Base-by-base conservation (phyloP, 1,140 invertebrate genomes). In the Ladona fulva region DNA sequence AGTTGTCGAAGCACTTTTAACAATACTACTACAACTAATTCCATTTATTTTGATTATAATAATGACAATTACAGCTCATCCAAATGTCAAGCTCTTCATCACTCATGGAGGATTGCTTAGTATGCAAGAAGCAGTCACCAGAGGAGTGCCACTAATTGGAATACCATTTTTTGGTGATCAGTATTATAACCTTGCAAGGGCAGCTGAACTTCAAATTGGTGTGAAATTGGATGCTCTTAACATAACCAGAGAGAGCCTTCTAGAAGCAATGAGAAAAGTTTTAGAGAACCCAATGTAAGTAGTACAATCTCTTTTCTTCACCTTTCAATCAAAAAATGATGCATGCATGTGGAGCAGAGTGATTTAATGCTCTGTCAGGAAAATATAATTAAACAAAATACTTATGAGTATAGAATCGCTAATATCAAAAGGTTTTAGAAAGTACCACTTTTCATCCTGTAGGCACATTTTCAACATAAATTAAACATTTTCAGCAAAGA, bases 51-150 rank as follows among this genome's bases (percentile, higher is more conserved):
- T n/a, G n/a, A n/a, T n/a, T n/a, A n/a, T n/a, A n/a, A n/a, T n/a
- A n/a, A n/a, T n/a, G n/a, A n/a, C n/a, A n/a, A n/a, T n/a, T n/a
- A n/a, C 29, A 80, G 80, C 29, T n/a, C 85, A 87, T 79, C 78
- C 80, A 10, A 81, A 82, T 75, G 25, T 81, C 12, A 75, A 80
- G 78, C 78, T 83, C 11, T 86, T 86, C 77, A 81, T 86, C 14
- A 82, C 83, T 24, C 86, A 87, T 77, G 85, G 85, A 76, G 86
- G 86, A 11, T 81, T 83, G 25, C 83, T 84, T 25, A 84, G 85
- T 29, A 78, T 82, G 19, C 81, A 78, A 42, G 86, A 87, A 79
- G 83, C 82, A 10, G 80, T 83, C 10, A 83, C 82, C 77, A 81
- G 84, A 76, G 84, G 82, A 11, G 82, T 85, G 7, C 85, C 86